A percentile compares a stretch with the other conserved stretches of the same genome.
These are phyloP conservation scores for Plemyria rubiginata DNA, from an alignment of 2,888 invertebrate species.

Conservation along the genomic window DNA sequence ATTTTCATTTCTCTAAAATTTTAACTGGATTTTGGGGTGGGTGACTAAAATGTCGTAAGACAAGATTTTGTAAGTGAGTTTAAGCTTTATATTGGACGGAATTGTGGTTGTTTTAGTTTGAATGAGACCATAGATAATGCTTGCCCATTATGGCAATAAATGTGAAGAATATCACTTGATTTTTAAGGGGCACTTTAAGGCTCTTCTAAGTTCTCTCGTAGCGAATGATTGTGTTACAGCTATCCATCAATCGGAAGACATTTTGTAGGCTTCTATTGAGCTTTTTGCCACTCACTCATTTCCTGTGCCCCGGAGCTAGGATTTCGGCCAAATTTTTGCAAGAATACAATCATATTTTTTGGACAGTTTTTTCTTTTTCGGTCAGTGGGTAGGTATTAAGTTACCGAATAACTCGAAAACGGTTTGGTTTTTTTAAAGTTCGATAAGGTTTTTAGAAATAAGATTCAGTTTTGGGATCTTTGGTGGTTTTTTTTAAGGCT, in stretches of 20 bases:
- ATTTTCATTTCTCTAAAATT: conserved; percentile 19
- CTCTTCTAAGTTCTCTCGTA: conserved; percentile 66
- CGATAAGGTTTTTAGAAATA: conserved; percentile 58
- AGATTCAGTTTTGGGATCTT: conserved; percentile 49
- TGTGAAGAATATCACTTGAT: conserved; percentile 81
- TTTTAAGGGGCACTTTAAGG: conserved; percentile 81
- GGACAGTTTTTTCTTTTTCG: conserved; percentile 64
- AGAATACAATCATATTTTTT: conserved; percentile 76
- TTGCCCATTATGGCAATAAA: conserved; percentile 56
- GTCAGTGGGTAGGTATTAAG: conserved; percentile 75
- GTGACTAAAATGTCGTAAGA: conserved; percentile 9
- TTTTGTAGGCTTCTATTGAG: conserved; percentile 73
- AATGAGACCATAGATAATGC: conserved; percentile 31
- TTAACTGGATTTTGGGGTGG: conserved; percentile 14
- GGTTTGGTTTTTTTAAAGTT: conserved; percentile 57
- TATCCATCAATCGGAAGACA: conserved; percentile 79
- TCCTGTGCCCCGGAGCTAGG: conserved; percentile 74
- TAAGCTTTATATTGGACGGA: accelerated
- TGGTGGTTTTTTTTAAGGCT: conserved; percentile 48
- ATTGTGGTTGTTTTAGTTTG: conserved; percentile 24
- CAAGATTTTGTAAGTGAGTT: background rate
- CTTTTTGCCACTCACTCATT: conserved; percentile 76
- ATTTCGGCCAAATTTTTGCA: conserved; percentile 73
- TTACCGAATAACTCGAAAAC: conserved; percentile 61
- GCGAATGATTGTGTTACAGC: conserved; percentile 79